Conservation (phyloP, 1,140 invertebrate genomes). For the Bradynema listronoti region DNA sequence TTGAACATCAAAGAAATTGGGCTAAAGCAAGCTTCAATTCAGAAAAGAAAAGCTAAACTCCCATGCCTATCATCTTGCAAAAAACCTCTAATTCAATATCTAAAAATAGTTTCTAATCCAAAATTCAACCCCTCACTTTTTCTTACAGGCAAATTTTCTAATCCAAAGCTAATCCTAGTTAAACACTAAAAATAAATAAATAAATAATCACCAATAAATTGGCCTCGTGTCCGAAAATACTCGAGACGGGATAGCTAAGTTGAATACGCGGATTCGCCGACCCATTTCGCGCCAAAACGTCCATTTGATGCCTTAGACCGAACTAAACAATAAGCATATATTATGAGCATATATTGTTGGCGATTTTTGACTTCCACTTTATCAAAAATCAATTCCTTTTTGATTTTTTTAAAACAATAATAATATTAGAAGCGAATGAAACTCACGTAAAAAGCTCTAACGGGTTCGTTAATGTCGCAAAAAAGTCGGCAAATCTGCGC, state of each 20-base stretch:
- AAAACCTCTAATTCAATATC: no score
- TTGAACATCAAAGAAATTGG: slow-evolving; percentile 51
- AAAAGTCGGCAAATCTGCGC: slow-evolving; percentile 45
- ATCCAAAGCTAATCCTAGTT: no score
- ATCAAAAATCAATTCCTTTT: no score
- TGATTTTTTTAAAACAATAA: no score
- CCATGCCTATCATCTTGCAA: no score
- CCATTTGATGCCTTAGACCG: slow-evolving; percentile 40
- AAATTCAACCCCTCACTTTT: no score
- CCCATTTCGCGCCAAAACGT: slow-evolving; percentile 13
- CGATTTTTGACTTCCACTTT: no score
- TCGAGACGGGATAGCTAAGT: slow-evolving; percentile 43
- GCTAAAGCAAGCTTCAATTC: slow-evolving; percentile 18
- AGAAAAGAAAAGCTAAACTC: no score
- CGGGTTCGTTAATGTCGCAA: slow-evolving; percentile 52
- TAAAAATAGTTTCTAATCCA: no score
- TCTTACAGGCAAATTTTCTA: no score
- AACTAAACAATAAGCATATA: slow-evolving; percentile 21
- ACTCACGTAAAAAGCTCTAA: slow-evolving; percentile 34
- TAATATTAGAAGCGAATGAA: background rate
- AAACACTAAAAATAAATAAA: no score
- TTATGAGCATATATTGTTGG: background rate
- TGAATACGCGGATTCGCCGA: slow-evolving; percentile 22
- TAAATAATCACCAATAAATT: slow-evolving; percentile 35
- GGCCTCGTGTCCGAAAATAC: slow-evolving; percentile 40